Percentiles rank a stretch among this genome's conserved stretches.
These are phyloP conservation scores for Orius insidiosus DNA, from an alignment of 1,140 invertebrate genomes.

Conservation along the genomic window DNA sequence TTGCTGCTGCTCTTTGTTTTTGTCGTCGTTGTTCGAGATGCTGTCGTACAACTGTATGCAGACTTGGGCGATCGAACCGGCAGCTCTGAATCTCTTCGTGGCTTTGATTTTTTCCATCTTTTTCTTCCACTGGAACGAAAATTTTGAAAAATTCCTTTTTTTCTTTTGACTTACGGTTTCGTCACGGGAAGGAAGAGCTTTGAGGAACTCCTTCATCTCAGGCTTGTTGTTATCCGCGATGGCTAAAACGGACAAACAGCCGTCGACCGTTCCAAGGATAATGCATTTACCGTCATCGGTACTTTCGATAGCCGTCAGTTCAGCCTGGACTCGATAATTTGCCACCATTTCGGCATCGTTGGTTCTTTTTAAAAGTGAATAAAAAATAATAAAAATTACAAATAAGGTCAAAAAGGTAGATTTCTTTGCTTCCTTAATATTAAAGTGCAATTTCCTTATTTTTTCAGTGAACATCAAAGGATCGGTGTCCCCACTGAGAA, in stretches of 20 bases:
- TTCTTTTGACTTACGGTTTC: conserved; percentile 32
- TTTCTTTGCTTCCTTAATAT: neutral
- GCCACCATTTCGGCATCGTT: conserved; percentile 76
- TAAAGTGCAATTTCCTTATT: neutral
- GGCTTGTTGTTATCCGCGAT: conserved; percentile 62
- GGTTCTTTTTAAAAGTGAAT: conserved; percentile 33
- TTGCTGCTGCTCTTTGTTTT: conserved; percentile 1
- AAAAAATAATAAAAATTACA: neutral
- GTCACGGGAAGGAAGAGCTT: conserved; percentile 49
- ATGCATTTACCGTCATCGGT: conserved; percentile 65
- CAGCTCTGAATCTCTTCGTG: conserved; percentile 46
- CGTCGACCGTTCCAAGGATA: conserved; percentile 81
- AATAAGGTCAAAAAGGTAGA: too few relatives aligned
- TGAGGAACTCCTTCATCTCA: conserved; percentile 46
- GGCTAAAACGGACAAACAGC: conserved; percentile 78
- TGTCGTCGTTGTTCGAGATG: conserved; percentile 7
- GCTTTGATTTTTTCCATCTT: conserved; percentile 46
- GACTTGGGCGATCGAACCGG: conserved; percentile 32
- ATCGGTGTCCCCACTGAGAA: too few relatives aligned
- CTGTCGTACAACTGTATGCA: conserved; percentile 20
- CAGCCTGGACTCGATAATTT: conserved; percentile 82
- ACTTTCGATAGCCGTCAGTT: conserved; percentile 69
- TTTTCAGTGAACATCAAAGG: too few relatives aligned
- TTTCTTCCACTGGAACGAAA: conserved; percentile 50
- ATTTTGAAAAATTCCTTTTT: neutral